Evolutionary conservation across 2,888 invertebrate species (phyloP).

Genomic region (Lutraria lutraria): DNA sequence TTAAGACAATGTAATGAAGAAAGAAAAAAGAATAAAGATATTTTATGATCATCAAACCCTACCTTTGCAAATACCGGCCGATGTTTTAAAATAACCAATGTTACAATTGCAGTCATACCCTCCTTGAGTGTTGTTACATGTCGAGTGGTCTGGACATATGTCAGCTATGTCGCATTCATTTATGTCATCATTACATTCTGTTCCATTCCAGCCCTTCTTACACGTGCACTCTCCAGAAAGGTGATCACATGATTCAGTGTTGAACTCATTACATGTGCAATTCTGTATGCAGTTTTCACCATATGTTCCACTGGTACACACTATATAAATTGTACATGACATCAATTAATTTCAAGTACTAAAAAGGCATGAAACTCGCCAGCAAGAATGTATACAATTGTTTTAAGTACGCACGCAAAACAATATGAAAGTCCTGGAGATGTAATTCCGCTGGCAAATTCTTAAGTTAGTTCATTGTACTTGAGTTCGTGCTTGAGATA

Average conservation of each 20-base stretch:
- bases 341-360: too few species aligned
- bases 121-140: slow-evolving; percentile 1
- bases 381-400: too few species aligned
- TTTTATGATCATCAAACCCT: neutral
- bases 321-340: slow-evolving; percentile 43
- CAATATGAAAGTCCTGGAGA: too few species aligned
- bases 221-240: slow-evolving; percentile 86
- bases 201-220: slow-evolving; percentile 84
- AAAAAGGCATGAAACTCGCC: too few species aligned
- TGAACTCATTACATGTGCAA: slow-evolving; percentile 60
- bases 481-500: too few species aligned
- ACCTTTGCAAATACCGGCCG: neutral
- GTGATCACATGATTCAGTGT: slow-evolving; percentile 72
- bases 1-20: too few species aligned
- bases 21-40: too few species aligned
- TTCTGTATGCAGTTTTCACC: slow-evolving; percentile 70
- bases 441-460: too few species aligned
- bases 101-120: slow-evolving; percentile 5
- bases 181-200: slow-evolving; percentile 80
- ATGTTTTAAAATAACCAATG: neutral
- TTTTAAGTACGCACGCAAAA: too few species aligned
- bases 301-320: slow-evolving; percentile 69
- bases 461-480: too few species aligned
- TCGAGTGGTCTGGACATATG: neutral
- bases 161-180: neutral